Base-by-base conservation (phyloP, 2,888 invertebrate genomes). In the Leptura quadrifasciata region DNA sequence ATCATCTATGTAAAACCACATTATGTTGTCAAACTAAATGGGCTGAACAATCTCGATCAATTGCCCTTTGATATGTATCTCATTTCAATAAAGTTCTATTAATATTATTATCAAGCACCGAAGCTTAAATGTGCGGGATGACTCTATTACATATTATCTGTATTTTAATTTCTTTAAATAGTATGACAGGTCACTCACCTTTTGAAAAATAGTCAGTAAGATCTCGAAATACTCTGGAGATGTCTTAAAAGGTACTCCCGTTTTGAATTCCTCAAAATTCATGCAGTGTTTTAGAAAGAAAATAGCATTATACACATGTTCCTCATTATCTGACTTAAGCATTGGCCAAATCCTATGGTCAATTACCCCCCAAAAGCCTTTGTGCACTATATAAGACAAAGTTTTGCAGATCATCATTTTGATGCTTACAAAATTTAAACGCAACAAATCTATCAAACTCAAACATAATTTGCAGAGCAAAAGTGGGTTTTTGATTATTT, bases 141-240 rank as follows among this genome's bases (percentile, higher is more conserved):
- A n/a, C n/a, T n/a, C n/a, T n/a, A n/a, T n/a, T n/a, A n/a, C n/a
- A n/a, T n/a, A n/a, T n/a, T n/a, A n/a, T n/a, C n/a, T n/a, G n/a
- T n/a, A n/a, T n/a, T n/a, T 64, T 65, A 64, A 72, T 60, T 31
- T 31, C 27, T 31, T 31, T 31, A 31, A 31, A 31, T 31, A 8
- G 5, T 31, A 31, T 31, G 27, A n/a, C 8, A 31, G 27, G 18
- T 27, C 12, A 75, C 76, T 74, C 67, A 76, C 77, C 68, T 35
- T 81, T 72, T 82, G 79, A 27, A 83, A 76, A 10, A 84, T 75
- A 39, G 74, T 77, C 21, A 83, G 69, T 8, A 84, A 61, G 9
- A 79, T 76, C 60, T 82, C 80, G 54, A 84, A 80, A 72, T 79
- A 83, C 39, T 81, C 83, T 12, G 79, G 68, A 0, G 76, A 75